A percentile compares a stretch with the other conserved stretches of the same genome.
These are phyloP conservation scores for Cheilosia scutellata DNA, from an alignment of 2,888 invertebrate genomes.

Conservation along the genomic window DNA sequence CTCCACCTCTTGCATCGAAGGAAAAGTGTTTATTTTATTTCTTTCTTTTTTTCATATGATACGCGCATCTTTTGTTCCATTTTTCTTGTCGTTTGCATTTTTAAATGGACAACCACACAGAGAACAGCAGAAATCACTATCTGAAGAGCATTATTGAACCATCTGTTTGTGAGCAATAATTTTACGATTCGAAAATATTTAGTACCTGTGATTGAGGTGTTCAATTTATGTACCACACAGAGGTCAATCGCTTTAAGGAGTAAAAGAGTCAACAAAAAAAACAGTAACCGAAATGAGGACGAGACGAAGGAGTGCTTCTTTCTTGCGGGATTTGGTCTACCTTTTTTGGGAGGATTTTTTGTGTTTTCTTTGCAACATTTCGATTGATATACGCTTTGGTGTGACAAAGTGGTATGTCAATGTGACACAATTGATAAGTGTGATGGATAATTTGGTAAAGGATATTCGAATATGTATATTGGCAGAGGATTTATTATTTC, in stretches of 20 bases:
- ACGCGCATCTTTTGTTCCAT: conserved; percentile 47
- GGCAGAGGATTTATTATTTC: neutral
- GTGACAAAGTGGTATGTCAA: conserved; percentile 65
- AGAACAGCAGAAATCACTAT: conserved; percentile 18
- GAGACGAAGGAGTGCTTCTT: conserved; percentile 44
- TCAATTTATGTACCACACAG: conserved; percentile 54
- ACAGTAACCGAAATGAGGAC: conserved; percentile 29
- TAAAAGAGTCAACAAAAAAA: neutral
- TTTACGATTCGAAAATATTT: conserved; percentile 54
- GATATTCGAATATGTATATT: neutral
- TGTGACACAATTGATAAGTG: conserved; percentile 56
- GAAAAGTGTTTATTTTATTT: conserved; percentile 12
- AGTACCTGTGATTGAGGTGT: conserved; percentile 69
- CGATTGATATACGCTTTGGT: conserved; percentile 45
- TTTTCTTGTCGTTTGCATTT: conserved; percentile 38
- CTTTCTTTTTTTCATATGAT: conserved; percentile 26
- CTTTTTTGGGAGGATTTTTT: conserved; percentile 16
- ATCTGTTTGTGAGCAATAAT: conserved; percentile 64
- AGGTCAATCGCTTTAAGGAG: conserved; percentile 55
- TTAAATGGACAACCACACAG: conserved; percentile 24
- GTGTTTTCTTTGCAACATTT: conserved; percentile 22
- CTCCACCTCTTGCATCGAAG: neutral
- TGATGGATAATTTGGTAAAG: conserved; percentile 42
- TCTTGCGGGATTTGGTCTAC: neutral
- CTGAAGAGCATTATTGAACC: conserved; percentile 55